phyloP scores from a whole-genome alignment of 2,888 invertebrate species.

The Dichetophora obliterata region DNA sequence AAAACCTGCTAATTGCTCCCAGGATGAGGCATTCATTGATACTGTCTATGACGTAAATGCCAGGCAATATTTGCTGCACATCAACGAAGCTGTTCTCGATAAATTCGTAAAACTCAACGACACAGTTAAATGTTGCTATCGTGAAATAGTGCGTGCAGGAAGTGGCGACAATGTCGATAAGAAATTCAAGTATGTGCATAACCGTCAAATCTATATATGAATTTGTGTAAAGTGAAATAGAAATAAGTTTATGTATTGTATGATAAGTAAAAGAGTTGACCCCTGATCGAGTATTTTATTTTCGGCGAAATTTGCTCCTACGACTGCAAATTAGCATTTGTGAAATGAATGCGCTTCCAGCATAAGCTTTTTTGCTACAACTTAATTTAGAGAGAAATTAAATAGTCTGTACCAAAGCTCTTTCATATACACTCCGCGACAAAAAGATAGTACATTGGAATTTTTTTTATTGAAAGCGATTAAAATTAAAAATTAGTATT shows the following conservation, averaged over 20 bases:
- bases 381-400: too few species aligned
- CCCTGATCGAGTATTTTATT: too few species aligned
- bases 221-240: not conserved
- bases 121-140: conserved; percentile 62
- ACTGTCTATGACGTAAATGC: conserved; percentile 52
- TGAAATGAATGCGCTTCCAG: too few species aligned
- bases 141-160: conserved; percentile 59
- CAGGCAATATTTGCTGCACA: conserved; percentile 54
- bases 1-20: conserved; percentile 72
- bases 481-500: too few species aligned
- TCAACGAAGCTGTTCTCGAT: conserved; percentile 50
- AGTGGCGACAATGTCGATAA: conserved; percentile 56
- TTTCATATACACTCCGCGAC: too few species aligned
- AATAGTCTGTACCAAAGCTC: too few species aligned
- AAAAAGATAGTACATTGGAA: too few species aligned
- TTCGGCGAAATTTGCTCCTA: too few species aligned
- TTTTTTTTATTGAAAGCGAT: too few species aligned
- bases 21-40: conserved; percentile 56
- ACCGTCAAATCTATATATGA: too few species aligned
- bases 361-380: too few species aligned
- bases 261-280: not conserved
- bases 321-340: too few species aligned
- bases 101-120: conserved; percentile 40
- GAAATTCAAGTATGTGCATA: conserved; percentile 55
- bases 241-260: not conserved